These are phyloP conservation scores for Lycocerus yunnanus DNA, from an alignment of 2,888 invertebrate genomes.

Conservation along the genomic window DNA sequence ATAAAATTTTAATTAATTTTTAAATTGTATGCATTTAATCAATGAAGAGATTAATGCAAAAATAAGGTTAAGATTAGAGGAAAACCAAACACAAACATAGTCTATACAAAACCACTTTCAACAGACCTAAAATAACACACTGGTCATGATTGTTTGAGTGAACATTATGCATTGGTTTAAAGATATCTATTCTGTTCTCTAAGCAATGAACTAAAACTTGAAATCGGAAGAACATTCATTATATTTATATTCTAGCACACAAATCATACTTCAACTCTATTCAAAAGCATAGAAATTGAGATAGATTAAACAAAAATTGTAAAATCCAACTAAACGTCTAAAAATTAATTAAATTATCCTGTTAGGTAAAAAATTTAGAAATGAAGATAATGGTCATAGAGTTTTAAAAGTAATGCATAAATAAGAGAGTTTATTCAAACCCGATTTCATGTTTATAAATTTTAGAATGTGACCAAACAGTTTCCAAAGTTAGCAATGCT, in stretches of 20 bases:
- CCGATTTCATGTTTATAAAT: neutral
- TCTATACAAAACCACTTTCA: neutral
- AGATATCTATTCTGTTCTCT: neutral
- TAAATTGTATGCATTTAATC: neutral
- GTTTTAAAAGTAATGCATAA: neutral
- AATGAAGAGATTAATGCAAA: neutral
- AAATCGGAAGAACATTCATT: neutral
- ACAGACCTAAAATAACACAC: neutral
- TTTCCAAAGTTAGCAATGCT: neutral
- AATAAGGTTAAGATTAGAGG: neutral
- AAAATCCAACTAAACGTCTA: neutral
- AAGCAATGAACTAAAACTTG: neutral
- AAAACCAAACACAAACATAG: neutral
- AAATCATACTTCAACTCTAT: neutral
- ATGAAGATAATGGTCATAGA: neutral
- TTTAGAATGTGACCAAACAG: neutral
- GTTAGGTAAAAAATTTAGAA: neutral
- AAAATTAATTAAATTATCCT: neutral
- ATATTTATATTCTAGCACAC: neutral
- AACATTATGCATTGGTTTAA: neutral
- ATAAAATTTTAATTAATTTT: neutral
- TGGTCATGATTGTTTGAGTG: neutral
- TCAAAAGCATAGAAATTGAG: neutral
- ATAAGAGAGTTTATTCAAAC: neutral
- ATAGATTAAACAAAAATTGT: neutral